These are phyloP conservation scores for Polylopha cassiicola DNA, from an alignment of 2,888 invertebrate species.

Conservation along the genomic window DNA sequence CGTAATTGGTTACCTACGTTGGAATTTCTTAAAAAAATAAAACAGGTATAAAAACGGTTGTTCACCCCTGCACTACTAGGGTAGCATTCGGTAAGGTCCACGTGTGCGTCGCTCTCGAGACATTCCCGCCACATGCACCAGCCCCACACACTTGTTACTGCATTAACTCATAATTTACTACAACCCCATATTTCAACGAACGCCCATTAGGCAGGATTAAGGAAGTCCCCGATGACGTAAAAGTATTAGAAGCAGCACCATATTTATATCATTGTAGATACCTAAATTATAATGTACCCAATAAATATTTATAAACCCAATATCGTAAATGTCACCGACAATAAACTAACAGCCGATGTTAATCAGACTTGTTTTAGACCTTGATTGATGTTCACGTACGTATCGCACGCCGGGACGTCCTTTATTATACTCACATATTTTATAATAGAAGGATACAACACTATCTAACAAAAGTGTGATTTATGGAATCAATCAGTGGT, in stretches of 20 bases:
- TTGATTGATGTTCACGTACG: slow-evolving; percentile 18
- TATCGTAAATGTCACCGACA: slow-evolving; percentile 22
- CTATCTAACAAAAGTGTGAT: slow-evolving; percentile 11
- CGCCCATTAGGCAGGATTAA: slow-evolving; percentile 65
- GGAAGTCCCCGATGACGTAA: slow-evolving; percentile 57
- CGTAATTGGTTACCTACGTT: too few relatives aligned
- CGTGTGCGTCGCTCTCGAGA: slow-evolving; percentile 35
- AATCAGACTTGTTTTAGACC: slow-evolving; percentile 20
- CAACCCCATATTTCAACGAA: slow-evolving; percentile 53
- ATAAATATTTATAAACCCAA: slow-evolving; percentile 22
- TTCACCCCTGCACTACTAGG: slow-evolving; percentile 47
- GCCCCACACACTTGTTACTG: slow-evolving; percentile 52
- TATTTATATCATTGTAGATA: slow-evolving; percentile 10
- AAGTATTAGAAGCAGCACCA: slow-evolving; percentile 49
- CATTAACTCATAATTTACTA: slow-evolving; percentile 56
- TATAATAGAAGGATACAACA: slow-evolving; percentile 13
- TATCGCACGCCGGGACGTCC: slow-evolving; percentile 9
- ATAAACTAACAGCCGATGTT: slow-evolving; percentile 22
- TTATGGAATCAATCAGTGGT: slow-evolving; percentile 19
- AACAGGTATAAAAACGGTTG: slow-evolving; percentile 37
- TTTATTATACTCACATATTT: slow-evolving; percentile 12
- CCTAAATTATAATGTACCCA: slow-evolving; percentile 17
- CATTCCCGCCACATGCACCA: slow-evolving; percentile 33
- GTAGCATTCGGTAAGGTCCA: slow-evolving; percentile 35
- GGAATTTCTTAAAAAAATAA: too few relatives aligned